phyloP scores from a whole-genome alignment of 2,797 vertebrate species.

The Stomatorhinus walkeri region DNA sequence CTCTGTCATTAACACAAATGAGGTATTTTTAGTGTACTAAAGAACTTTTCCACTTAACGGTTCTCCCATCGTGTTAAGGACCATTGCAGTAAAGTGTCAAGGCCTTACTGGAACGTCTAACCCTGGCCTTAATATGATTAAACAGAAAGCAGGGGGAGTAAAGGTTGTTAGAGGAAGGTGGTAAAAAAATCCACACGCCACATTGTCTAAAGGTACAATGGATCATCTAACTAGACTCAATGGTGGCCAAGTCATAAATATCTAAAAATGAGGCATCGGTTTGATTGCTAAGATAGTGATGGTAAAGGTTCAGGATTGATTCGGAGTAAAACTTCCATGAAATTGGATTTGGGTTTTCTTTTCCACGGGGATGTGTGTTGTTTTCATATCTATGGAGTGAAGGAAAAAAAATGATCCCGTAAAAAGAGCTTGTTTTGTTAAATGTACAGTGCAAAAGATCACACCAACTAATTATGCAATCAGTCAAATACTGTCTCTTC shows the following conservation, averaged over 20 bases:
- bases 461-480: conserved; percentile 29
- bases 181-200: background rate
- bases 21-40: conserved; percentile 32
- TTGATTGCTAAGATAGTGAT: conserved; percentile 14
- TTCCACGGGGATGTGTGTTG: conserved; percentile 18
- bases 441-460: conserved; percentile 15
- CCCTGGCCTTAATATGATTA: conserved; percentile 13
- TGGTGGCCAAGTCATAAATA: conserved; percentile 3
- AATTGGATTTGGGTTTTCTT: conserved; percentile 23
- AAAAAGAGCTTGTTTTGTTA: background rate
- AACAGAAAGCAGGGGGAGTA: background rate
- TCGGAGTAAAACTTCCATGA: conserved; percentile 15
- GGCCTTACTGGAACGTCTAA: background rate
- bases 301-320: conserved; percentile 5
- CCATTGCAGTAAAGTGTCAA: background rate
- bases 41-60: conserved; percentile 28
- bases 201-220: background rate
- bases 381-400: background rate
- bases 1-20: conserved; percentile 38
- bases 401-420: background rate
- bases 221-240: background rate
- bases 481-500: conserved; percentile 10
- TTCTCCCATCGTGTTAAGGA: conserved; percentile 11
- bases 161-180: background rate
- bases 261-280: background rate